Evolutionary conservation across 2,888 invertebrate species (phyloP), one percentile per base, ranked within the genome.

Genomic region (Sclerodermus sp.): DNA sequence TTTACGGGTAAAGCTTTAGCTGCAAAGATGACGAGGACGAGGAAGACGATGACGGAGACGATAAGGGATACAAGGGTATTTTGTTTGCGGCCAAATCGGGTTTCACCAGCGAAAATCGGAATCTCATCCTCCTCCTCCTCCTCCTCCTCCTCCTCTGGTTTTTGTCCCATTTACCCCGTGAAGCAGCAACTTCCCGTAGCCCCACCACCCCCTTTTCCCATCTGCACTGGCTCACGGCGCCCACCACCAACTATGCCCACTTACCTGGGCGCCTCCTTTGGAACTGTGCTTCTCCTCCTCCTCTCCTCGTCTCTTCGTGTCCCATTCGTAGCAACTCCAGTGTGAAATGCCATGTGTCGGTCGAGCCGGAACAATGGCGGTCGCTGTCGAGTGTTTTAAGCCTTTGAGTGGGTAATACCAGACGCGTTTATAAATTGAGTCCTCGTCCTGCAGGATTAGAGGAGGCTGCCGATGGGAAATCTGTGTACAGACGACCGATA

Each of bases 401-500:
- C 66, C 69, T 67, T 67, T 66, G 62, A 67, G 67, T 62, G 66
- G 62, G 55, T 64, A 68, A 70, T 64, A 60, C 65, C 62, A 58
- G 56, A 45, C 64, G 53, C 64, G 72, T 69, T 69, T 71, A 69
- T 71, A 70, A 71, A 70, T 70, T 70, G 71, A 71, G 67, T 70
- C 60, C 70, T 70, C 70, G 62, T 64, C 64, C 66, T 56, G 60
- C 45, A 57, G 70, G 71, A 70, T 71, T 71, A 71, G 63, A 62
- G 56, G 49, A 31, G 18, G 32, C 47, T 38, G 49, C 44, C 65
- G 65, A 70, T 66, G 64, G 68, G 64, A 68, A 68, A 71, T 71
- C 68, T 68, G 62, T 65, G 67, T 64, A 48, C 45, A 49, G 49
- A 47, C 50, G 41, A 8, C n/a, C 47, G 51, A 51, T 47, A 29